These are phyloP conservation scores for Cylindroiulus punctatus DNA, from an alignment of 2,888 invertebrate genomes.

Conservation along the genomic window DNA sequence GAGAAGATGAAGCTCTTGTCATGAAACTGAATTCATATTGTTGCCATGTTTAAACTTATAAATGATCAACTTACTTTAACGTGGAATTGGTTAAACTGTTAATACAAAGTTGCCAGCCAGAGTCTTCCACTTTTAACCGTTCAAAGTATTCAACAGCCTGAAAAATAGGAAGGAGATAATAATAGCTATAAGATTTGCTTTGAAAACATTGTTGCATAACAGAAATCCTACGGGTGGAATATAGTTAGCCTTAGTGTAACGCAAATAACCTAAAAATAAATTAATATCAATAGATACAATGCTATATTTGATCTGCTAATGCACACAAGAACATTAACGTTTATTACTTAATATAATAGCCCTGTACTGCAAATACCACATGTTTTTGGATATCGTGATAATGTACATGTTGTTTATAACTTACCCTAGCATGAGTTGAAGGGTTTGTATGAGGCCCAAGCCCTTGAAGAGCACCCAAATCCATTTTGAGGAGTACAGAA, in stretches of 20 bases:
- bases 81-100: conserved; percentile 64
- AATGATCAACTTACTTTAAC: conserved; percentile 61
- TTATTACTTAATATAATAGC: too few species aligned
- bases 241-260: too few species aligned
- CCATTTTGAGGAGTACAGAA: conserved; percentile 42
- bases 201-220: too few species aligned
- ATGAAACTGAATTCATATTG: not conserved
- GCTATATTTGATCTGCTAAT: too few species aligned
- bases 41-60: not conserved
- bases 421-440: conserved; percentile 57
- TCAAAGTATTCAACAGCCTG: conserved; percentile 69
- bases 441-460: conserved; percentile 55
- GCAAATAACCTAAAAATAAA: too few species aligned
- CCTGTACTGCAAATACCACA: not conserved
- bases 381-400: not conserved
- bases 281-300: too few species aligned
- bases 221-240: too few species aligned
- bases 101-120: conserved; percentile 69
- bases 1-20: not conserved
- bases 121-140: conserved; percentile 66
- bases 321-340: too few species aligned
- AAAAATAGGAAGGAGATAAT: not conserved
- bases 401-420: not conserved
- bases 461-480: conserved; percentile 55
- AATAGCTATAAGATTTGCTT: too few species aligned